Evolutionary conservation across 2,113 vertebrate genomes (phyloP), one percentile per base, ranked within the genome.

Genomic region (Guaruba guarouba): DNA sequence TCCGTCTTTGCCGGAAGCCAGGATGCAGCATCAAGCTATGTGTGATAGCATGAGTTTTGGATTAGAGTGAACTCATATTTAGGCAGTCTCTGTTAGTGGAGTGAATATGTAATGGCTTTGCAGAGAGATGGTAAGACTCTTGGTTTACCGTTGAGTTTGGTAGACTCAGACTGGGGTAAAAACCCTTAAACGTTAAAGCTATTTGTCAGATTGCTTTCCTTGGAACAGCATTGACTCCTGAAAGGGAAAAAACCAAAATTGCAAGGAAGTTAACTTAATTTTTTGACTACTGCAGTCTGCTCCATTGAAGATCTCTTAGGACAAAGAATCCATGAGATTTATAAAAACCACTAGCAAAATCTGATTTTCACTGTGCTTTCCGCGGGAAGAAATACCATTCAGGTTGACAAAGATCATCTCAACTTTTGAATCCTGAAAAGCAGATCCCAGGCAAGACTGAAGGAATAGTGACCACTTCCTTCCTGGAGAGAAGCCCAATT

Each of bases 401-500:
- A 61, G 63, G 24, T 10, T 84, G 74, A 59, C 22, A 71, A n/a
- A 63, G 43, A 69, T 16, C 17, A 61, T 80, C 88, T 69, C 33
- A 24, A 33, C 51, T 44, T 86, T 44, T 77, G 41, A 52, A 73
- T 87, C 77, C 62, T 77, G 46, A 75, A 81, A 95, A 88, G 55
- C 52, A 83, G 41, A 85, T 67, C 43, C 49, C 12, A 22, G 31
- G n/a, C 35, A 54, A 70, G 59, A 82, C 33, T 37, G 37, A 44
- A 95, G 68, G 31, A 70, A 78, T 31, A 67, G 48, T 86, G 64
- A 96, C 92, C 92, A 86, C 76, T 79, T 66, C 11, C 28, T 77
- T 95, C 76, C 63, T 87, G 79, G 85, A 46, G 64, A 85, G 78
- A 86, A 90, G 82, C 67, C 57, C 46, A 81, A 89, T 82, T 81